phyloP scores from a whole-genome alignment of 1,140 invertebrate species.

The Cyclargus thomasi region DNA sequence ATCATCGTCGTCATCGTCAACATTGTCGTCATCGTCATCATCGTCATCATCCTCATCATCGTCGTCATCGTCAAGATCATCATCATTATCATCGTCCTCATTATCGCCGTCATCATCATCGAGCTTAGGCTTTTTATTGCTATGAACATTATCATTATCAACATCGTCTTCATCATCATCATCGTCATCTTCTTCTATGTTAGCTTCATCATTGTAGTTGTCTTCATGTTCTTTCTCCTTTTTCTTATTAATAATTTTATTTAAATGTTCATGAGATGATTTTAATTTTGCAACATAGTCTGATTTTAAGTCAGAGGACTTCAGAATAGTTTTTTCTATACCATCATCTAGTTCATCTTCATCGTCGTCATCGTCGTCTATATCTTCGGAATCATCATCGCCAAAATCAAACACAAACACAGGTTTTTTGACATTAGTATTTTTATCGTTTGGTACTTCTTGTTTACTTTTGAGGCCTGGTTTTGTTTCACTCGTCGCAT shows the following conservation, averaged over 20 bases:
- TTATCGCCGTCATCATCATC: slow-evolving; percentile 25
- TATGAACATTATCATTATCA: slow-evolving; percentile 21
- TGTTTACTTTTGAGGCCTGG: slow-evolving; percentile 17
- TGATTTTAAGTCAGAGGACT: slow-evolving; percentile 9
- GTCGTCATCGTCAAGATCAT: slow-evolving; percentile 22
- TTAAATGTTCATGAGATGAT: neutral
- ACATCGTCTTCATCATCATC: slow-evolving; percentile 20
- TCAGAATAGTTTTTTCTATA: slow-evolving; percentile 12
- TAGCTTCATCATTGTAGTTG: slow-evolving; percentile 20
- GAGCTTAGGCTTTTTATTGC: too few relatives aligned
- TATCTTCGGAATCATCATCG: slow-evolving; percentile 35
- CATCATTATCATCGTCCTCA: slow-evolving; percentile 21
- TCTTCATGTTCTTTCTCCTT: slow-evolving; percentile 24
- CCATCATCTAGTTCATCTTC: slow-evolving; percentile 27
- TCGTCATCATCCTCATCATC: slow-evolving; percentile 22
- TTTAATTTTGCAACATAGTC: neutral
- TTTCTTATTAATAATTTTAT: slow-evolving; percentile 2
- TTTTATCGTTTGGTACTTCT: slow-evolving; percentile 3
- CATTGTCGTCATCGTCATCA: slow-evolving; percentile 28
- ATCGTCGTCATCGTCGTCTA: slow-evolving; percentile 35
- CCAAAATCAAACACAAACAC: slow-evolving; percentile 20
- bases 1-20: slow-evolving; percentile 25
- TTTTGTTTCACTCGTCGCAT: slow-evolving; percentile 18
- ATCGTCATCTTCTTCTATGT: slow-evolving; percentile 17
- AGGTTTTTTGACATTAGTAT: slow-evolving; percentile 22